Percentiles rank a stretch among this genome's conserved stretches.
Evolutionary conservation across 1,140 invertebrate genomes (phyloP).

Genomic region (Spodoptera frugiperda): DNA sequence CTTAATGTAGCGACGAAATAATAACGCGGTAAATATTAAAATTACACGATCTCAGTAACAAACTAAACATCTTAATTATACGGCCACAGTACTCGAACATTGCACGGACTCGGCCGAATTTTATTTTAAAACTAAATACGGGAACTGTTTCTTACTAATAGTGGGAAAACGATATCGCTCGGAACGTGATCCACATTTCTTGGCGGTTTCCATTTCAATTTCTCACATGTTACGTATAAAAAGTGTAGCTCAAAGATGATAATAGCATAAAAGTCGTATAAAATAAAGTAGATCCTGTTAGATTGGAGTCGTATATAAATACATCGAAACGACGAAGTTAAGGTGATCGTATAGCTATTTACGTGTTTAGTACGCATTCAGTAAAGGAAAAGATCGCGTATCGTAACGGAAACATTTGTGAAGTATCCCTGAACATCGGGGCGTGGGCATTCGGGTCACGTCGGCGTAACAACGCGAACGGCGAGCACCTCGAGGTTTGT

Average conservation of each 20-base stretch:
- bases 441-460: slow-evolving; percentile 77
- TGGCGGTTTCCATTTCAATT: slow-evolving; percentile 3
- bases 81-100: neutral
- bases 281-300: slow-evolving; percentile 47
- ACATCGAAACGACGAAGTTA: slow-evolving; percentile 69
- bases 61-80: slow-evolving; percentile 12
- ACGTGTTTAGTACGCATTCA: slow-evolving; percentile 75
- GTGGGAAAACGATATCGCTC: slow-evolving; percentile 2
- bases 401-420: slow-evolving; percentile 80
- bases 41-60: slow-evolving; percentile 19
- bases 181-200: slow-evolving; percentile 19
- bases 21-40: slow-evolving; percentile 32
- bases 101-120: neutral
- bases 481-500: slow-evolving; percentile 77
- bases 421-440: slow-evolving; percentile 76
- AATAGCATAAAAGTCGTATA: slow-evolving; percentile 38
- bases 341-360: slow-evolving; percentile 77
- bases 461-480: slow-evolving; percentile 74
- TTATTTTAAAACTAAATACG: neutral
- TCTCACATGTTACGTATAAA: slow-evolving; percentile 1
- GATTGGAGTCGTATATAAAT: slow-evolving; percentile 60
- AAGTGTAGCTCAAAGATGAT: slow-evolving; percentile 22
- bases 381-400: slow-evolving; percentile 76
- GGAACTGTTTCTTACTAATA: neutral
- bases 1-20: slow-evolving; percentile 36